Evolutionary conservation across 1,140 invertebrate species (phyloP), one percentile per base, ranked within the genome.

Genomic region (Lamellibrachia luymesi): DNA sequence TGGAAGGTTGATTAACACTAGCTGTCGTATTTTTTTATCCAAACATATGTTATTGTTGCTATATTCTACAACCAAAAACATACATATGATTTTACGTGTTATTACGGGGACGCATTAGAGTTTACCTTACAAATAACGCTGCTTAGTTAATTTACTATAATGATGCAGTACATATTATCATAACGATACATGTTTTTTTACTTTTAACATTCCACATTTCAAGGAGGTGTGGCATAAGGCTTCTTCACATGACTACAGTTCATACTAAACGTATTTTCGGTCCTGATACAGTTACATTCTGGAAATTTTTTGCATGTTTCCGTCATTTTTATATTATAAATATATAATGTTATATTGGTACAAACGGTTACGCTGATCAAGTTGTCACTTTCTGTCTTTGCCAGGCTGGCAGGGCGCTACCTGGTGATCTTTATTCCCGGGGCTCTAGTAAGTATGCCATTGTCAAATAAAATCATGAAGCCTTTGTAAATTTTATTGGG

Each of bases 361-460:
- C 17, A 10, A 80, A 80, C 13, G 13, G 13, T 4, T 22, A 80
- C 64, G 4, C 4, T 17, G 25, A 80, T 80, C 2, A 80, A 8
- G 1, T 80, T 80, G 13, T 17, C 6, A 2, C 64, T 22, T 80
- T 80, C 0, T 8, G 25, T 80, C 64, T 22, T 8, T 80, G 13
- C 13, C 22, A 90, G 27, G 22, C 50, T 93, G n/a, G 92, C 93
- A 22, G 93, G 51, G 10, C 38, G 80, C 25, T 93, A 93, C 25
- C 49, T 93, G 50, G 1, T 93, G 2, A 56, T 93, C 25, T 93
- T 92, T 50, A 56, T 92, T 2, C 93, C 93, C 50, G 93, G 93
- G 7, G 22, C 50, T 92, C 13, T 93, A 50, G 93, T 93, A 93
- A 93, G 91, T 27, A 80, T 22, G 7, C 25, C 4, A 50, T 91